A percentile compares a stretch with the other conserved stretches of the same genome.
Evolutionary conservation across 2,113 vertebrate genomes (phyloP).

Genomic region (Gavialis gangeticus): DNA sequence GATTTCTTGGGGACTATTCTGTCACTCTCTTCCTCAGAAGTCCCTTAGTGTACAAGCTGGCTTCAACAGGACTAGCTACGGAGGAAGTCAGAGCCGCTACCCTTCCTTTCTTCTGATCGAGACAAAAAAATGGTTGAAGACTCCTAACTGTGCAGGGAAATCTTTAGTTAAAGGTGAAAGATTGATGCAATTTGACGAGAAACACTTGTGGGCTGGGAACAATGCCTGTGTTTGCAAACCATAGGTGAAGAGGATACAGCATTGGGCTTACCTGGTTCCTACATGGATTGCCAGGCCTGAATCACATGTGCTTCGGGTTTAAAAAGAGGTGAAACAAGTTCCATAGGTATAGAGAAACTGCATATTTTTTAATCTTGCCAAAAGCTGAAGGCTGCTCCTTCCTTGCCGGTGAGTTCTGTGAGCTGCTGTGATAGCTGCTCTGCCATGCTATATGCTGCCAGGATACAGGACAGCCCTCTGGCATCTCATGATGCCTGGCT

Average conservation of each 20-base stretch:
- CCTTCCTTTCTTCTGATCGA: neutral
- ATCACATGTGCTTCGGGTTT: neutral
- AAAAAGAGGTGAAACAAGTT: neutral
- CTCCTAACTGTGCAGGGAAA: no score
- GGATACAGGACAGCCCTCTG: neutral
- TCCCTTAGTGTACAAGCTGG: fast-evolving
- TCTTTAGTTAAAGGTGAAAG: no score
- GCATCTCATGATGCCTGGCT: neutral
- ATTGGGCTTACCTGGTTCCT: fast-evolving
- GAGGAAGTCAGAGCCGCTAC: neutral
- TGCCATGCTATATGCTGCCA: neutral
- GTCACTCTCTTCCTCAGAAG: neutral
- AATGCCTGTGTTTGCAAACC: neutral
- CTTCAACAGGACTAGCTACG: neutral
- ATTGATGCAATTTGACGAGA: no score
- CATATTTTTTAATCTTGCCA: fast-evolving
- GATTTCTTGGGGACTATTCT: neutral
- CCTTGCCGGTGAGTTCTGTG: neutral
- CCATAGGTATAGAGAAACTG: neutral
- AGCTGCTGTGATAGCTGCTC: neutral
- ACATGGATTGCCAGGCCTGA: fast-evolving
- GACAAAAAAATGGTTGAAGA: neutral
- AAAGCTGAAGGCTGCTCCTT: neutral
- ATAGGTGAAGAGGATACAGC: fast-evolving
- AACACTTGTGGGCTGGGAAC: neutral